Percentiles rank a stretch among this genome's conserved stretches.
These are phyloP conservation scores for Haliaeetus leucogaster DNA, from an alignment of 2,113 vertebrate species.

Conservation along the genomic window DNA sequence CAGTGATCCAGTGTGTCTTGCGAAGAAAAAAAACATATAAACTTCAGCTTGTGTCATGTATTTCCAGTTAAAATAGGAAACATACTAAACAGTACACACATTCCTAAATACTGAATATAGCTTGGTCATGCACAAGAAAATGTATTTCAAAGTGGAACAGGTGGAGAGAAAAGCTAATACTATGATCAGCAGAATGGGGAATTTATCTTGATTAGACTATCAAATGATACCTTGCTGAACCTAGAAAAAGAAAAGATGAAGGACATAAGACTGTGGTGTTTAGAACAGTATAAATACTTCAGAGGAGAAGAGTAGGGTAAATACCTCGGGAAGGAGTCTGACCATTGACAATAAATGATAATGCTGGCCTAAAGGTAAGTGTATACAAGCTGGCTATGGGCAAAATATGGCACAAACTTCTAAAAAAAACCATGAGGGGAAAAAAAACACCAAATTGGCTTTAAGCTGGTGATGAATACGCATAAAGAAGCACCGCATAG, in stretches of 20 bases:
- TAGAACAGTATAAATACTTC: not conserved
- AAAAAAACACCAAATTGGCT: not conserved
- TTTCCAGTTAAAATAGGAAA: not conserved
- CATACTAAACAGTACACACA: not conserved
- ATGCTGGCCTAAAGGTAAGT: not conserved
- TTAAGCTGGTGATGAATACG: not conserved
- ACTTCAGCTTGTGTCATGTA: not conserved
- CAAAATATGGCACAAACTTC: not conserved
- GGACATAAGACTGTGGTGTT: not conserved
- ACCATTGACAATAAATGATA: not conserved
- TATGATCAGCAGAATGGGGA: not conserved
- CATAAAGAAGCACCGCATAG: not conserved
- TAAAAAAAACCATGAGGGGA: not conserved
- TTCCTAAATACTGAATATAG: not conserved
- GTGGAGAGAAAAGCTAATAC: not conserved
- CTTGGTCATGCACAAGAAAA: not conserved
- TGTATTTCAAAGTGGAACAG: not conserved
- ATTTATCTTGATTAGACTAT: not conserved
- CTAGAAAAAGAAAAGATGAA: not conserved
- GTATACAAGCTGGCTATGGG: not conserved
- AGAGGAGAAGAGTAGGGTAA: not conserved
- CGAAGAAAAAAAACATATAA: not conserved
- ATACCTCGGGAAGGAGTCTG: not conserved
- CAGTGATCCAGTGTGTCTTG: not conserved
- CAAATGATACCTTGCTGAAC: not conserved